Percentiles rank a stretch among this genome's conserved stretches.
Conservation (phyloP, 2,888 invertebrate species). For the Doris montereyensis region DNA sequence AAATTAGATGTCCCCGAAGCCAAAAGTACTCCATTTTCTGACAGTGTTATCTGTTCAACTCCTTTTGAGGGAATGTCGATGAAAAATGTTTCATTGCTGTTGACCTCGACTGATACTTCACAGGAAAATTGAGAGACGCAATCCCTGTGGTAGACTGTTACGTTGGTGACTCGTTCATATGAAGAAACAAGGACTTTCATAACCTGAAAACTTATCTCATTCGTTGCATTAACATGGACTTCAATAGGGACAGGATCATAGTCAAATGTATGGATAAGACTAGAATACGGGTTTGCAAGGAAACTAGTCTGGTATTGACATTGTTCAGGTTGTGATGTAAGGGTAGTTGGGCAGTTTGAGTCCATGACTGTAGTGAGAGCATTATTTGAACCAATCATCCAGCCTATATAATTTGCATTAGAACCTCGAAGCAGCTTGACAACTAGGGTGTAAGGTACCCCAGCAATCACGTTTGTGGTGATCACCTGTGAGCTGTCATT, state of each 20-base stretch:
- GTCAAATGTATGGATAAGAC: slow-evolving; percentile 32
- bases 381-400: slow-evolving; percentile 42
- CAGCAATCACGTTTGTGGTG: slow-evolving; percentile 50
- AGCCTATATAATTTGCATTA: slow-evolving; percentile 42
- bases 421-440: slow-evolving; percentile 49
- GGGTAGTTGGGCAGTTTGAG: slow-evolving; percentile 44
- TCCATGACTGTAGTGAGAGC: slow-evolving; percentile 28
- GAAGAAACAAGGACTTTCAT: slow-evolving; percentile 31
- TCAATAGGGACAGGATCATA: not conserved
- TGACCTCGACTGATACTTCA: slow-evolving; percentile 34
- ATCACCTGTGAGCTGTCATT: slow-evolving; percentile 21
- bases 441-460: slow-evolving; percentile 44
- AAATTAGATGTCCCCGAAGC: not conserved
- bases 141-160: slow-evolving; percentile 33
- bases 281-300: slow-evolving; percentile 39
- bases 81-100: slow-evolving; percentile 25
- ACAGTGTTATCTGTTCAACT: not conserved
- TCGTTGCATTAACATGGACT: not conserved
- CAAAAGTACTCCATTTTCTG: slow-evolving; percentile 6
- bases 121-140: slow-evolving; percentile 26
- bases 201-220: not conserved
- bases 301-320: slow-evolving; percentile 40
- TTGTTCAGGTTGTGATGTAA: slow-evolving; percentile 13
- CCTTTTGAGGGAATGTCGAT: slow-evolving; percentile 21
- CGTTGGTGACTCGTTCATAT: slow-evolving; percentile 14